These are phyloP conservation scores for Ectropis crepuscularia DNA, from an alignment of 2,888 invertebrate genomes.

Conservation along the genomic window DNA sequence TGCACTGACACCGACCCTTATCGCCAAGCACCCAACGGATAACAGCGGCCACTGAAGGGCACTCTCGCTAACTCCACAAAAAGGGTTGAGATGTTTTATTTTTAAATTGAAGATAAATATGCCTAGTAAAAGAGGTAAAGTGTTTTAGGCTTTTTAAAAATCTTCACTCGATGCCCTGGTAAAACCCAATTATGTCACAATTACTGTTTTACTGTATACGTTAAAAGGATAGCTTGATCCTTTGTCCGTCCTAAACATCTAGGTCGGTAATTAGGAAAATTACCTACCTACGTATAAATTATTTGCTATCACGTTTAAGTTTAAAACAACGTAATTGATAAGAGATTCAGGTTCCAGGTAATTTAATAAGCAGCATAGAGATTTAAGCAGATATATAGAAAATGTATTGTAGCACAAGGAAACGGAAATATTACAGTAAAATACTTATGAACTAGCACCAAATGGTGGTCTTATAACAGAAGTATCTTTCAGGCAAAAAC, in stretches of 20 bases:
- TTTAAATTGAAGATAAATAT: constrained; percentile 20
- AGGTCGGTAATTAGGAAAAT: neutral
- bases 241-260: constrained; percentile 8
- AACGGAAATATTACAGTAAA: too few relatives aligned
- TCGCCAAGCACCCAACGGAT: constrained; percentile 10
- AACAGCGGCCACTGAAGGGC: constrained; percentile 12
- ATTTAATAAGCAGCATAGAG: too few relatives aligned
- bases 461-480: too few relatives aligned
- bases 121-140: constrained; percentile 5
- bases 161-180: neutral
- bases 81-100: constrained; percentile 21
- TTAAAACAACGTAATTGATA: too few relatives aligned
- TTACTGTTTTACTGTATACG: neutral
- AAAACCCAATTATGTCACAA: constrained; percentile 4
- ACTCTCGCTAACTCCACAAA: constrained; percentile 3
- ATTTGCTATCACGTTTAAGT: too few relatives aligned
- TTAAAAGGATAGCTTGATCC: constrained; percentile 1
- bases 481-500: too few relatives aligned
- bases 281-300: neutral
- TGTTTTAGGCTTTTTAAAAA: neutral
- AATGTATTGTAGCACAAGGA: too few relatives aligned
- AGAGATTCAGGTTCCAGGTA: too few relatives aligned
- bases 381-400: too few relatives aligned
- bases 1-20: constrained; percentile 20
- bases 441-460: too few relatives aligned